Evolutionary conservation across 2,888 invertebrate species (phyloP).

Genomic region (Thysanoteuthis rhombus): DNA sequence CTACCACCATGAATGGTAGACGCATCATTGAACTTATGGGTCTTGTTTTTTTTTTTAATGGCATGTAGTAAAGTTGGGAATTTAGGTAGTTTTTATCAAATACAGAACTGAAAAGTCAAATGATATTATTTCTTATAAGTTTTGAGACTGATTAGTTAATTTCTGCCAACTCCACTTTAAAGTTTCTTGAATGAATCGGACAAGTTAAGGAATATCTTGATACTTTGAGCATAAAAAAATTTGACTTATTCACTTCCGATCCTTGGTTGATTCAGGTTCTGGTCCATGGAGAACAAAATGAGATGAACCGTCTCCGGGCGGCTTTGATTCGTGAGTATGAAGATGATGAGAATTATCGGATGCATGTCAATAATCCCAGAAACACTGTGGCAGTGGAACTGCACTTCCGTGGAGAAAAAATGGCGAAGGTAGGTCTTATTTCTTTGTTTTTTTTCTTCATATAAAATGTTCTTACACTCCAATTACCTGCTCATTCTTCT

Average conservation of each 20-base stretch:
- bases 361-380: constrained; percentile 92
- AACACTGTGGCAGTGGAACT: constrained; percentile 94
- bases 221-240: constrained; percentile 31
- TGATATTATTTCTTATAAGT: too few species aligned
- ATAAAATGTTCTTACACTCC: not conserved
- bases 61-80: too few species aligned
- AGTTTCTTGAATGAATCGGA: constrained; percentile 38
- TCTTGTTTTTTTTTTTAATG: too few species aligned
- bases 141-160: too few species aligned
- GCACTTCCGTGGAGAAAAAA: constrained; percentile 96
- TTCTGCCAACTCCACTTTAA: constrained; percentile 1
- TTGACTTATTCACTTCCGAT: not conserved
- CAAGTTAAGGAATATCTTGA: too few species aligned
- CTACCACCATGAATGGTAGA: too few species aligned
- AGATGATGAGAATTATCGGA: constrained; percentile 81
- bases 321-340: constrained; percentile 94
- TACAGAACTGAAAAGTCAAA: too few species aligned
- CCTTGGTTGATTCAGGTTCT: constrained; percentile 74
- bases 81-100: too few species aligned
- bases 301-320: constrained; percentile 95
- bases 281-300: constrained; percentile 98
- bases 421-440: constrained; percentile 83
- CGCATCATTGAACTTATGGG: too few species aligned
- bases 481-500: not conserved
- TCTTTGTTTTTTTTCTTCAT: not conserved